Evolutionary conservation across 2,113 vertebrate species (phyloP), one percentile per base, ranked within the genome.

Genomic region (Percina caprodes): DNA sequence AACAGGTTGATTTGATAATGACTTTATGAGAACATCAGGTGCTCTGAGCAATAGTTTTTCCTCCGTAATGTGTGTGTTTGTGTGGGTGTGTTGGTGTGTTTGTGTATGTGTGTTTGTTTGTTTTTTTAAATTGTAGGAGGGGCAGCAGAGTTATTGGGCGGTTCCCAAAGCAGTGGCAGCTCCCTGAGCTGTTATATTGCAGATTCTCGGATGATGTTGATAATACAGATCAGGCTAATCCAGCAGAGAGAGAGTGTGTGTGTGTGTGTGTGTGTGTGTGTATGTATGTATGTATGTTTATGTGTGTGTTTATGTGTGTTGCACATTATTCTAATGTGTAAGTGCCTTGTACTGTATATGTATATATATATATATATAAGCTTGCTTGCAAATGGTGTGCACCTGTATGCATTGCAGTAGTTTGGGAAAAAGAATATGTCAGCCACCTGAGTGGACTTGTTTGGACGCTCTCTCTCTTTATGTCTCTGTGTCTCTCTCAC

Each of bases 1-100:
- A 81, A 58, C 14, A 0, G 23, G 48, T 68, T 86, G 55, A 51
- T 81, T 54, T 83, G 56, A 80, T 62, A 74, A 18, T 90, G 90
- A 88, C 82, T 82, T 92, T 90, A 86, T 81, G 78, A 82, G 87
- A 91, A 83, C 88, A 87, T 72, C 82, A 85, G 82, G 86, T 91
- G 84, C 70, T 90, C 72, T 58, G 79, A 86, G 81, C 62, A 80
- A 61, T 59, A 72, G 52, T 42, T 86, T 76, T 70, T 75, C 51
- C n/a, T 68, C 58, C 77, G 21, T 69, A 51, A 24, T 49, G 39
- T 63, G 26, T 69, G 69, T 21, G 5, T 62, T 23, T 21, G 15
- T 76, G 62, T 60, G 6, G n/a, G 52, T 65, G n/a, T 45, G 21
- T 55, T 24, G 16, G 21, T 72, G n/a, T 71, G 49, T 71, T n/a